Evolutionary conservation across 2,797 vertebrate genomes (phyloP), one percentile per base, ranked within the genome.

Genomic region (Margarornis squamiger): DNA sequence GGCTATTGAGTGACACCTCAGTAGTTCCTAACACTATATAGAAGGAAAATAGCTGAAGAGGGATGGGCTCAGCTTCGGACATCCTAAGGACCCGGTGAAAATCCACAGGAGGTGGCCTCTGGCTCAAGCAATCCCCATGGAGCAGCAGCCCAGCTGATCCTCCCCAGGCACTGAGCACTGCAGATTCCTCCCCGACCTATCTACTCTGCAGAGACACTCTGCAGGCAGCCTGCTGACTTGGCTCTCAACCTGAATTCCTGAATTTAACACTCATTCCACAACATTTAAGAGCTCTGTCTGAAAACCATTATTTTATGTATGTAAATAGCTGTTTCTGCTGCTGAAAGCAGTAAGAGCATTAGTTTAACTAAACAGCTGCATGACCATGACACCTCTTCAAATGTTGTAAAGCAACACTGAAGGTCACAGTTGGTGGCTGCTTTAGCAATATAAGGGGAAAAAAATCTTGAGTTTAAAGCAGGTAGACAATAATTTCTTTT

Each of bases 231-330:
- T 75, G 55, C 66, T 86, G 67, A 32, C 82, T 92, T 95, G 94
- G 92, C 88, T 93, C 39, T n/a, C 59, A 51, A 61, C 8, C 7
- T 16, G 49, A 78, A 96, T 96, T 96, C 94, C 93, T 92, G 70
- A 85, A 63, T 92, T 94, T 84, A 67, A 63, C 41, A 20, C 86
- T 86, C 88, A 79, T 86, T 94, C 83, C 76, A 76, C 65, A 79
- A 11, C 16, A 34, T 84, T 84, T 63, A 75, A 91, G 72, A 90
- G 79, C 34, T 76, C 55, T 80, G 82, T 81, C 81, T 90, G 84
- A 74, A 80, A 88, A 32, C 48, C 12, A 39, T 77, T 79, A 61
- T 65, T 93, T 93, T 84, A 65, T 45, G 39, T 66, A 81, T 7
- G 12, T 68, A 63, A 86, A 58, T 55, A 85, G 48, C 80, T 74